These are phyloP conservation scores for Phainopepla nitens DNA, from an alignment of 2,113 vertebrate genomes.

Conservation along the genomic window DNA sequence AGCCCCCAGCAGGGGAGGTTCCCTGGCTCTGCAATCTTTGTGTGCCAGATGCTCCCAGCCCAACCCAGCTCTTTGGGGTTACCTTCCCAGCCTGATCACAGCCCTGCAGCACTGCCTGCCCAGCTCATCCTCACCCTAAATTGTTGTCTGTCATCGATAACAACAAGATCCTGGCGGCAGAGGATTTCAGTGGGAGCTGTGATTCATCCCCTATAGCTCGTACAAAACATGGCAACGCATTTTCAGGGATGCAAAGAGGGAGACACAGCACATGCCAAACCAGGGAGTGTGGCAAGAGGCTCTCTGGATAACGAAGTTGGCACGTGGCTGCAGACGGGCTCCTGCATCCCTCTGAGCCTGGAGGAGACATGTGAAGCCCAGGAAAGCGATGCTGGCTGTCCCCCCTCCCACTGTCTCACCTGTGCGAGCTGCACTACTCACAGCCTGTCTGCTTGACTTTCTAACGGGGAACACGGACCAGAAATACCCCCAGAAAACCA, in stretches of 20 bases:
- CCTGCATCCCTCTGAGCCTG: background rate
- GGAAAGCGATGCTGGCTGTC: background rate
- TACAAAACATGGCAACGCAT: background rate
- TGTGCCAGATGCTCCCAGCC: background rate
- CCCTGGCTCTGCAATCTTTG: background rate
- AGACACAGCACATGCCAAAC: background rate
- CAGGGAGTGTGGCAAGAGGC: background rate
- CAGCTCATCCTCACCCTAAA: background rate
- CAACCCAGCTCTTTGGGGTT: background rate
- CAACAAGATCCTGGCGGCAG: background rate
- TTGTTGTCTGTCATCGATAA: accelerated
- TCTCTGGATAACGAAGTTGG: background rate
- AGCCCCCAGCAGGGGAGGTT: background rate
- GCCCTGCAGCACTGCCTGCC: accelerated
- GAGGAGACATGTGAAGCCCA: background rate
- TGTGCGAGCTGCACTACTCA: background rate
- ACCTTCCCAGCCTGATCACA: background rate
- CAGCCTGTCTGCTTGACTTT: background rate
- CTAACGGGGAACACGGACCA: background rate
- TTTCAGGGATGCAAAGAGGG: background rate
- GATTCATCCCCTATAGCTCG: background rate
- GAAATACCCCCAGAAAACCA: background rate
- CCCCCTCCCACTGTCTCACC: background rate
- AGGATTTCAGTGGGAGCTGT: background rate
- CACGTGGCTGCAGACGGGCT: background rate